A percentile compares a stretch with the other conserved stretches of the same genome.
Conservation (phyloP, 2,797 vertebrate species). For the Paramormyrops hopkinsi region DNA sequence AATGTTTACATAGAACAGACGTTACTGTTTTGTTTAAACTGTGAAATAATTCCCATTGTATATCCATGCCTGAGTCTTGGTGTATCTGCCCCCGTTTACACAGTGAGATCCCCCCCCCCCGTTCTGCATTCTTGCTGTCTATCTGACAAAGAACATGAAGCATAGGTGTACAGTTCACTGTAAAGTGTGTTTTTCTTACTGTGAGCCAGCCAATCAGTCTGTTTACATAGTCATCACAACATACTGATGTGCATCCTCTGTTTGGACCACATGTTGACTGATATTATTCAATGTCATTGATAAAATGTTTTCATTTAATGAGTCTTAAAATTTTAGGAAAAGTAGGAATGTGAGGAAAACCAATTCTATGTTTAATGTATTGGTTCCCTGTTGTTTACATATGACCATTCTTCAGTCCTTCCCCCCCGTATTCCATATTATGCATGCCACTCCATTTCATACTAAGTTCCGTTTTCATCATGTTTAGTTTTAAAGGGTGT, state of each 20-base stretch:
- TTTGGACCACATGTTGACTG: background rate
- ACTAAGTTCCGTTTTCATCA: background rate
- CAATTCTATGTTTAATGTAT: background rate
- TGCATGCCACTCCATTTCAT: background rate
- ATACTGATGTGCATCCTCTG: background rate
- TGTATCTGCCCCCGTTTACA: background rate
- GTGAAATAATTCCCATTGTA: background rate
- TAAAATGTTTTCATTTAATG: background rate
- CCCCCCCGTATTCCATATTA: background rate
- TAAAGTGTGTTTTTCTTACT: background rate
- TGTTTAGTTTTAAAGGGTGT: conserved; percentile 8
- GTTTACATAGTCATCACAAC: background rate
- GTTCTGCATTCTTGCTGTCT: background rate
- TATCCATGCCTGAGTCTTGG: background rate
- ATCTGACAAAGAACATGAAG: background rate
- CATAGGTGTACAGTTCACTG: background rate
- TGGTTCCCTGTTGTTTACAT: background rate
- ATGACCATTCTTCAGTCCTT: background rate
- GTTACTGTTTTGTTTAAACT: background rate
- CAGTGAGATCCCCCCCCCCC: background rate
- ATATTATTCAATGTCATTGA: background rate
- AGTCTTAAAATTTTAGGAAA: background rate
- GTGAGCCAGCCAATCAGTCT: background rate
- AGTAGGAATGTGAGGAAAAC: background rate
- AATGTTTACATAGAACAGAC: background rate